These are phyloP conservation scores for Hesperia comma DNA, from an alignment of 2,888 invertebrate species.

Conservation along the genomic window DNA sequence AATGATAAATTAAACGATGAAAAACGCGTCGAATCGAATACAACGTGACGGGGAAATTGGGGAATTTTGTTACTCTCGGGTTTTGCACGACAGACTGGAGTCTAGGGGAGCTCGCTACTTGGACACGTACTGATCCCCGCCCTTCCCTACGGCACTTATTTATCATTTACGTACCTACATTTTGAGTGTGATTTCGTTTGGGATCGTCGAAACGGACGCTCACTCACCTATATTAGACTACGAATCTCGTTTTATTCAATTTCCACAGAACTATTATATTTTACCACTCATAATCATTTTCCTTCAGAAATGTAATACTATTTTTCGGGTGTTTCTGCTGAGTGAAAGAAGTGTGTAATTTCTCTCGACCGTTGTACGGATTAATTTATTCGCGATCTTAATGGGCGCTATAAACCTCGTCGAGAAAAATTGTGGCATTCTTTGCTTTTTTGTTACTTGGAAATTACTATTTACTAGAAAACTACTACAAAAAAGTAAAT, in stretches of 20 bases:
- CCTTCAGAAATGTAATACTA: constrained; percentile 61
- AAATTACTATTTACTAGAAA: constrained; percentile 9
- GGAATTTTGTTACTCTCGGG: constrained; percentile 71
- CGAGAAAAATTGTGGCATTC: constrained; percentile 25
- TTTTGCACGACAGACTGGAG: constrained; percentile 64
- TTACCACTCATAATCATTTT: constrained; percentile 66
- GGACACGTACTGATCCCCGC: constrained; percentile 70
- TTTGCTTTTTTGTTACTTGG: constrained; percentile 23
- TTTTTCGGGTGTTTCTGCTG: constrained; percentile 54
- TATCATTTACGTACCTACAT: constrained; percentile 79
- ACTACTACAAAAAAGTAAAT: not conserved
- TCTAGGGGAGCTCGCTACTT: constrained; percentile 61
- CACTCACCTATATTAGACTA: constrained; percentile 72
- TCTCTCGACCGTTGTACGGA: constrained; percentile 29
- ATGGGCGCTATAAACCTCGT: constrained; percentile 29
- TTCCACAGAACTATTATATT: constrained; percentile 71
- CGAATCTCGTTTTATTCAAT: constrained; percentile 74
- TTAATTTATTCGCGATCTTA: constrained; percentile 35
- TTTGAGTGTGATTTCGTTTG: constrained; percentile 80
- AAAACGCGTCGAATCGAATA: constrained; percentile 59
- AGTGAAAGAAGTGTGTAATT: constrained; percentile 51
- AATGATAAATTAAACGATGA: constrained; percentile 55
- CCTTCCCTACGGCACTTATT: constrained; percentile 66
- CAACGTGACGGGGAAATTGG: constrained; percentile 58
- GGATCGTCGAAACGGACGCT: constrained; percentile 68